Percentiles rank a stretch among this genome's conserved stretches.
Evolutionary conservation across 2,888 invertebrate species (phyloP).

Genomic region (Apoda limacodes): DNA sequence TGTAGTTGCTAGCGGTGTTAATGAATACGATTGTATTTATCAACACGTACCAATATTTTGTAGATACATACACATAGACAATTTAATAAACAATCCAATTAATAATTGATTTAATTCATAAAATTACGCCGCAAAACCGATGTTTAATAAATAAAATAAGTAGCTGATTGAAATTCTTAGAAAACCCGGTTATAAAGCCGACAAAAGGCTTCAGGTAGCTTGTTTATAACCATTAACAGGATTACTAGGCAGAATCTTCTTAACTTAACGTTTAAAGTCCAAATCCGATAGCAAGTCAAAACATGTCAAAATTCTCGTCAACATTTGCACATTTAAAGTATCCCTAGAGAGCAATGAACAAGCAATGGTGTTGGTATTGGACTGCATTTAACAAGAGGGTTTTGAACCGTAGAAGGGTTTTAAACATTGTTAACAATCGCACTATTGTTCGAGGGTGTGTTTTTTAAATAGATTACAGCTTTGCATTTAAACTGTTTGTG

Average conservation of each 20-base stretch:
- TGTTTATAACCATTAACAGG: slow-evolving; percentile 32
- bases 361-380: slow-evolving; percentile 18
- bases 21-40: too few relatives aligned
- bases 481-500: too few relatives aligned
- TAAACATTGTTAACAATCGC: neutral
- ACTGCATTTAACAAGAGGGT: neutral
- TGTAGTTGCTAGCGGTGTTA: too few relatives aligned
- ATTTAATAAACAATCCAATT: too few relatives aligned
- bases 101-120: too few relatives aligned
- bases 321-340: slow-evolving; percentile 37
- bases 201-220: slow-evolving; percentile 33
- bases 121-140: too few relatives aligned
- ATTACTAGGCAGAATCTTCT: slow-evolving; percentile 47
- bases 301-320: slow-evolving; percentile 52
- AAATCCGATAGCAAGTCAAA: slow-evolving; percentile 52
- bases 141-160: too few relatives aligned
- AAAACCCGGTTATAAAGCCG: slow-evolving; percentile 9
- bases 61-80: too few relatives aligned
- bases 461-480: neutral
- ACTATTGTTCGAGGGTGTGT: neutral
- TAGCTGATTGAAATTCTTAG: slow-evolving; percentile 3
- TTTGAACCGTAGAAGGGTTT: neutral
- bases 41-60: too few relatives aligned
- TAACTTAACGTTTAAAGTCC: slow-evolving; percentile 19
- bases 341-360: slow-evolving; percentile 37